phyloP scores from a whole-genome alignment of 2,113 vertebrate genomes.

The Tamias sibiricus region DNA sequence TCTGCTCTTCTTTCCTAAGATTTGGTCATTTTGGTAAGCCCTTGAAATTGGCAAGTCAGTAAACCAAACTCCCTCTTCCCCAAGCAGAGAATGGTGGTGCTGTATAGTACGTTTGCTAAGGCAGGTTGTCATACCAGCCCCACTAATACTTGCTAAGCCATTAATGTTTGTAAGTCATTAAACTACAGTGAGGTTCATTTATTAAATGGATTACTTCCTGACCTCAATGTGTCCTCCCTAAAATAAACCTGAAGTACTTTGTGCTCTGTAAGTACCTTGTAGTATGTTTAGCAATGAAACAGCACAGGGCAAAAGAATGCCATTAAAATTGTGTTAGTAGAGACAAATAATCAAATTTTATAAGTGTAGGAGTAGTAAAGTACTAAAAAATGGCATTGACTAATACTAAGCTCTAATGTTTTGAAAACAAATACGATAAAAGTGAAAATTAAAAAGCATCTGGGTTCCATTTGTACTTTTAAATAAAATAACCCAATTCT shows the following conservation, averaged over 20 bases:
- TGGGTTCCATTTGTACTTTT: background rate
- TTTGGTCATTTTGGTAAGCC: background rate
- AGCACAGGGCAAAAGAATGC: background rate
- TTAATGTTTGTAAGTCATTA: constrained; percentile 28
- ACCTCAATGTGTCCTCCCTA: background rate
- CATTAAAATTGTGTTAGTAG: constrained; percentile 29
- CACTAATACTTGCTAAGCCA: background rate
- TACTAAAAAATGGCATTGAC: background rate
- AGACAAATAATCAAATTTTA: constrained; percentile 19
- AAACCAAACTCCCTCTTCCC: background rate
- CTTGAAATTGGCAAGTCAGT: background rate
- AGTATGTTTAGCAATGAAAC: constrained; percentile 47
- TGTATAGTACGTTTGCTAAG: background rate
- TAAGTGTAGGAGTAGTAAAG: background rate
- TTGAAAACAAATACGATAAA: constrained; percentile 36
- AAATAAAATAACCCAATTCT: background rate
- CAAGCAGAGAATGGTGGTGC: background rate
- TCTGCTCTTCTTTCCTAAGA: constrained; percentile 27
- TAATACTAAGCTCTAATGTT: background rate
- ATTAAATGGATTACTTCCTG: constrained; percentile 54
- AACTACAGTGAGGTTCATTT: constrained; percentile 53
- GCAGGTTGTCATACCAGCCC: background rate
- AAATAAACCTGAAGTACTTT: constrained; percentile 52
- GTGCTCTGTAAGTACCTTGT: constrained; percentile 45
- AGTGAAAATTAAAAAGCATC: background rate